These are phyloP conservation scores for Mormyrus hasselquistii DNA, from an alignment of 2,797 vertebrate genomes.

Conservation along the genomic window DNA sequence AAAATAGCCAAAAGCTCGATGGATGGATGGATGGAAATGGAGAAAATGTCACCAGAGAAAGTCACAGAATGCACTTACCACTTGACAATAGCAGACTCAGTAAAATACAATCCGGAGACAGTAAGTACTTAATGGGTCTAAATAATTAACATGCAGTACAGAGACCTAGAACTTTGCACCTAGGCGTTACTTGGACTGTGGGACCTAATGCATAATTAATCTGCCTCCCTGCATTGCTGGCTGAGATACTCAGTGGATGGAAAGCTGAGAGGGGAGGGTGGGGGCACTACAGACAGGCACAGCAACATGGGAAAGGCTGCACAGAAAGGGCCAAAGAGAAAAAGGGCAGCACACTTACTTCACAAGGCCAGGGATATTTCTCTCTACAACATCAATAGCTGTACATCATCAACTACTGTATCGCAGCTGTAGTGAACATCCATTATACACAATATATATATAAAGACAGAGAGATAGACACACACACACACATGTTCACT, in stretches of 20 bases:
- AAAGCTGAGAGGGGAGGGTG: constrained; percentile 42
- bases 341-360: background rate
- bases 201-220: constrained; percentile 55
- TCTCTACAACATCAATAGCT: background rate
- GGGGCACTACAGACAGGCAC: constrained; percentile 16
- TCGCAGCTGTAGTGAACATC: background rate
- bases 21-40: background rate
- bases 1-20: background rate
- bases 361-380: background rate
- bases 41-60: background rate
- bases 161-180: constrained; percentile 32
- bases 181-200: constrained; percentile 25
- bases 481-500: too few relatives aligned
- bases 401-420: background rate
- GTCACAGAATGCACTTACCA: background rate
- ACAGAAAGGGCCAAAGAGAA: background rate
- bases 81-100: background rate
- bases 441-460: background rate
- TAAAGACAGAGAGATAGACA: too few relatives aligned
- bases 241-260: constrained; percentile 49
- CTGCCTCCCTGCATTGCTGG: constrained; percentile 47
- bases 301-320: constrained; percentile 24
- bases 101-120: constrained; percentile 26
- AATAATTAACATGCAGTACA: constrained; percentile 30
- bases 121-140: constrained; percentile 34